Base-by-base conservation (phyloP, 2,888 invertebrate genomes). In the Noctuana brunneofusca region DNA sequence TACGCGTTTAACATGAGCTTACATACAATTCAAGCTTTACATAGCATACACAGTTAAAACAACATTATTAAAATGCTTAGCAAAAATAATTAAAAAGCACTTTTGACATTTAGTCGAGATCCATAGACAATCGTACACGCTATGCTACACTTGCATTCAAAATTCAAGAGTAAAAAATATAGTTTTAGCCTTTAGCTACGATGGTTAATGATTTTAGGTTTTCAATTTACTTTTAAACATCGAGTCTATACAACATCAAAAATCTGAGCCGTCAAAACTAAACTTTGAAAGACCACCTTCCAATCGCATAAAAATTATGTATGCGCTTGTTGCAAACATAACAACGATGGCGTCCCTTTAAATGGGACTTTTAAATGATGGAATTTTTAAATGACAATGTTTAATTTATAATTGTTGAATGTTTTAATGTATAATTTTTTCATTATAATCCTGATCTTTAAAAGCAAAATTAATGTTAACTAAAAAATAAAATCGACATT, bases 111-210 rank as follows among this genome's bases (percentile, higher is more conserved):
- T 69, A n/a, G 70, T 66, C 65, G 57, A 62, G 62, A 62, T 68
- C 66, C 69, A 71, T 66, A 32, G 43, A 59, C 32, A 71, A 71
- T 18, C 14, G 41, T 75, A 76, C 71, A 49, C 12, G 27, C 5
- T 22, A 48, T 70, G 64, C 70, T 72, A 69, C 66, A 73, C 65
- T 65, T 63, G 67, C 69, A 58, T 75, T 66, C 70, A 76, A 81
- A 83, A 85, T 70, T 81, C 73, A 80, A 81, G 70, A 79, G 78
- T 87, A 82, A 81, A 88, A 87, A 87, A 88, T 86, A 87, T 84
- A 84, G 71, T 73, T 73, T 75, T 68, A 74, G 70, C 71, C 74
- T 70, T 69, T 67, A 67, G 66, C 65, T 70, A 68, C 63, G 62
- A 62, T 63, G 57, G 20, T 27, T 65, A 68, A 46, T 54, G 53